These are phyloP conservation scores for Morpho deidamia DNA, from an alignment of 2,888 invertebrate species.

Conservation along the genomic window DNA sequence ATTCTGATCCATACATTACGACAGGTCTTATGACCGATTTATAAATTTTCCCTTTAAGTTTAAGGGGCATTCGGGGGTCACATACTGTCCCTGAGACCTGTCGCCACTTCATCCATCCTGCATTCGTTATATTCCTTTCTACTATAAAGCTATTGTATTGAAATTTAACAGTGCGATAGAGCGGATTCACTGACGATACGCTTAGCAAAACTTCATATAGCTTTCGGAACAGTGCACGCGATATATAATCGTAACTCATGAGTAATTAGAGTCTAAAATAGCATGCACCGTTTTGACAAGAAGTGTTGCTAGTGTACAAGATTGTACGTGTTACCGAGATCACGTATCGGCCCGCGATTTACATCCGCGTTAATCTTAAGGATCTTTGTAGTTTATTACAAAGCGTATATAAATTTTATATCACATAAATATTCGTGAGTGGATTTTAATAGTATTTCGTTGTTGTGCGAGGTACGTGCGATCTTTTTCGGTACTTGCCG, in stretches of 20 bases:
- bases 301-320: constrained; percentile 22
- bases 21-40: no score
- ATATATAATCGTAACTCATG: not conserved
- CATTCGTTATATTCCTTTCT: no score
- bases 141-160: constrained; percentile 9
- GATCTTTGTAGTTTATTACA: constrained; percentile 15
- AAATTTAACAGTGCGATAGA: constrained; percentile 3
- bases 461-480: constrained; percentile 27
- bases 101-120: no score
- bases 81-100: no score
- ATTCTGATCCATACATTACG: no score
- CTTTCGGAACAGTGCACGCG: constrained; percentile 22
- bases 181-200: constrained; percentile 8
- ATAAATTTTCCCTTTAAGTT: no score
- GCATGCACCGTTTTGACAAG: constrained; percentile 22
- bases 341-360: constrained; percentile 6
- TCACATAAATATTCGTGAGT: constrained; percentile 28
- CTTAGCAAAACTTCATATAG: constrained; percentile 11
- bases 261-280: not conserved
- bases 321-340: constrained; percentile 19
- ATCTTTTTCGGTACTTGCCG: constrained; percentile 46
- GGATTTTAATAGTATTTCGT: constrained; percentile 22
- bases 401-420: constrained; percentile 24
- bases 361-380: constrained; percentile 5
- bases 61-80: no score